Evolutionary conservation across 2,797 vertebrate genomes (phyloP).

Genomic region (Pseudochirops corinnae): DNA sequence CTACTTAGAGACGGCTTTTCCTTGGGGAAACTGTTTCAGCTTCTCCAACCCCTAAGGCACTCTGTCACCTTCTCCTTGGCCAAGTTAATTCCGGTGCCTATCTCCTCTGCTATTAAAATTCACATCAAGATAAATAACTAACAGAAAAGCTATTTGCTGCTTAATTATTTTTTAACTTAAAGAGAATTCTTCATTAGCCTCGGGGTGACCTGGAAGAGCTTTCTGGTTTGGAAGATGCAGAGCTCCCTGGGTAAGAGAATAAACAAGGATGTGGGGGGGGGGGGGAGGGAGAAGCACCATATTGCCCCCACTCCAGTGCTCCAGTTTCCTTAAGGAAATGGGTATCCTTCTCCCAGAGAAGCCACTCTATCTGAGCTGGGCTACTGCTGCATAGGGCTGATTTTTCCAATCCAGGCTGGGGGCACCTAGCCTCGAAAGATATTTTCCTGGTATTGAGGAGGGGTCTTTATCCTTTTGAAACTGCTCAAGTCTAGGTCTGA

Average conservation of each 20-base stretch:
- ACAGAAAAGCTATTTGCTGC: conserved; percentile 62
- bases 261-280: background rate
- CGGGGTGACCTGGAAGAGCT: conserved; percentile 56
- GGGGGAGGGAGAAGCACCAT: background rate
- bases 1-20: background rate
- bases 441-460: background rate
- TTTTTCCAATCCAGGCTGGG: background rate
- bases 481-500: background rate
- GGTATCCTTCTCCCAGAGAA: background rate
- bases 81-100: background rate
- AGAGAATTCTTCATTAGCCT: conserved; percentile 68
- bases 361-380: background rate
- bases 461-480: background rate
- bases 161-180: conserved; percentile 76
- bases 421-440: background rate
- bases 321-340: background rate
- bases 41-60: background rate
- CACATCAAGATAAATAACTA: conserved; percentile 69
- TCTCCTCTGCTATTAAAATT: conserved; percentile 63
- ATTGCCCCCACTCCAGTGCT: background rate
- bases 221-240: conserved; percentile 19
- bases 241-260: conserved; percentile 18
- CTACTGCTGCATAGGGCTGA: background rate
- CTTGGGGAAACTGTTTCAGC: background rate
- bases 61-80: background rate